Evolutionary conservation across 2,797 vertebrate species (phyloP), one percentile per base, ranked within the genome.

Genomic region (Balearica regulorum): DNA sequence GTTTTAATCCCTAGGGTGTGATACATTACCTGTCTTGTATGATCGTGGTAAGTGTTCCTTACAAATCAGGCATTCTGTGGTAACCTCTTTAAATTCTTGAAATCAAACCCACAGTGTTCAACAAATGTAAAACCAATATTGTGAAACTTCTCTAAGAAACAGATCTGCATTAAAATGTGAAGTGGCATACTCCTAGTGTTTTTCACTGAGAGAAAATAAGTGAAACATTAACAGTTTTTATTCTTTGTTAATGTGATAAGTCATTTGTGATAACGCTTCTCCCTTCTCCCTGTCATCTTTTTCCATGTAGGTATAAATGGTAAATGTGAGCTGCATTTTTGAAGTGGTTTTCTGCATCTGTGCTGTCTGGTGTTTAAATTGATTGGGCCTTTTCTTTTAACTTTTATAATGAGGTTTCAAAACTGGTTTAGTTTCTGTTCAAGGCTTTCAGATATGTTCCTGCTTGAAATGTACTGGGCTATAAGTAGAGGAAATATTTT

Each of bases 361-460:
- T 97, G 72, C 43, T 31, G 35, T 72, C 66, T 87, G 29, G 49
- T 96, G 65, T 95, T 97, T 87, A 94, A 96, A 95, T 97, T 93
- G 90, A 84, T 96, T 65, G n/a, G 76, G 26, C 57, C 66, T 97
- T 96, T 96, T 95, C 68, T 97, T 97, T 94, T 90, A 86, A 95
- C 70, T 92, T 71, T n/a, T 25, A n/a, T 73, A 95, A 96, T 97
- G 83, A 91, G 65, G 41, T 96, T 96, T 96, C 87, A 94, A 43
- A 97, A 79, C 79, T 81, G 19, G 66, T 96, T 93, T 92, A 19
- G 73, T 96, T 95, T 94, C 91, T 92, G 66, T 70, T 90, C 16
- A 46, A 92, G 73, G 35, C 44, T 94, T 97, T 97, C 87, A 87
- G 88, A 93, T 96, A 71, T 31, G 54, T 70, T 97, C 83, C 91